Base-by-base conservation (phyloP, 2,888 invertebrate species). In the Drosophila paranaensis region DNA sequence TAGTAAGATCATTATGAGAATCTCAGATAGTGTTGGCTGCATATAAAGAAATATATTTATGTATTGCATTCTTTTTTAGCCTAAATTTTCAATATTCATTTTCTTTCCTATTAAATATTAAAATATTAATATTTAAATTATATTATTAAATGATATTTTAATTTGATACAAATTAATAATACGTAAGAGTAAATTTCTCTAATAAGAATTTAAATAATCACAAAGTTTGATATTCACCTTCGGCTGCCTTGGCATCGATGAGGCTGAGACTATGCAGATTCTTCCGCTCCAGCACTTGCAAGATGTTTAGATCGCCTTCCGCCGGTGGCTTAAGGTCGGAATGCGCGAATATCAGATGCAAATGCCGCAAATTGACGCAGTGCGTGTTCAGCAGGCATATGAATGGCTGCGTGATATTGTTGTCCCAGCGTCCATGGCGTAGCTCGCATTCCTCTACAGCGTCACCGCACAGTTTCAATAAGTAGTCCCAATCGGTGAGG, bases 371-470 rank as follows among this genome's bases (percentile, higher is more conserved):
- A 43, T 82, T 80, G 2, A 30, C 42, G 46, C 83, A 84, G 50
- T 80, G 33, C 0, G 27, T 30, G 10, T 75, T 64, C 0, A 84
- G 35, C 0, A 86, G 65, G 6, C 39, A 25, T 2, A 88, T 10
- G 25, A 84, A 88, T 3, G 77, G 81, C 6, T 65, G 27, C 0
- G 86, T 80, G 25, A 74, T 55, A 6, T 56, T 37, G 13, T 71
- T 68, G 16, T 88, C 88, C 76, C 76, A 84, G 37, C 60, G 70
- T 25, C 89, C 83, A 48, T 85, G 80, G 1, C 75, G 60, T 10
- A 88, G 33, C 20, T 80, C 77, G 25, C 77, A 82, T 14, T 85
- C 71, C 6, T 61, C 1, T 2, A 84, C 81, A 10, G 61, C 55
- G 2, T 55, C 56, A 11, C 89, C 89, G 35, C 70, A 77, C 33